phyloP scores from a whole-genome alignment of 2,113 vertebrate genomes.

The Lepus timidus region DNA sequence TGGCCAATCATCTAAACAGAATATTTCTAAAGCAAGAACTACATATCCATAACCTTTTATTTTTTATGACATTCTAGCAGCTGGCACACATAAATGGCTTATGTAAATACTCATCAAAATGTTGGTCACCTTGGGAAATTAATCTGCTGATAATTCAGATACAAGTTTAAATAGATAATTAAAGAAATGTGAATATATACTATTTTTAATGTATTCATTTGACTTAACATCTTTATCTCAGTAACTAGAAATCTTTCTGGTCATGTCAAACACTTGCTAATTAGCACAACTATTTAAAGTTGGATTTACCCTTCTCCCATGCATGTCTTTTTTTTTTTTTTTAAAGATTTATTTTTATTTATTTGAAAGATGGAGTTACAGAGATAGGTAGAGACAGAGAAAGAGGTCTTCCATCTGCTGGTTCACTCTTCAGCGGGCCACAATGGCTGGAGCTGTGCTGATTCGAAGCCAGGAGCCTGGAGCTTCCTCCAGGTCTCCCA shows the following conservation, averaged over 20 bases:
- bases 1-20: background rate
- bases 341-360: no score
- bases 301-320: slow-evolving; percentile 33
- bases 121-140: slow-evolving; percentile 49
- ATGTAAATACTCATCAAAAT: slow-evolving; percentile 54
- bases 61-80: slow-evolving; percentile 28
- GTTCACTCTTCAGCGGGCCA: no score
- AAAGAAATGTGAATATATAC: slow-evolving; percentile 27
- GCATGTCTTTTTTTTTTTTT: background rate
- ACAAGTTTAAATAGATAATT: slow-evolving; percentile 46
- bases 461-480: no score
- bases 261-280: slow-evolving; percentile 43
- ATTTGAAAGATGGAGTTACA: no score
- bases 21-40: slow-evolving; percentile 20
- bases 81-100: slow-evolving; percentile 42
- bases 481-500: no score
- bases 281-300: slow-evolving; percentile 53
- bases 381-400: no score
- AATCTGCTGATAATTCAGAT: slow-evolving; percentile 54
- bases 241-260: slow-evolving; percentile 64
- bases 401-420: no score
- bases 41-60: slow-evolving; percentile 13
- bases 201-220: slow-evolving; percentile 53
- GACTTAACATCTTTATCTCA: slow-evolving; percentile 20
- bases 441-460: no score